Evolutionary conservation across 2,888 invertebrate genomes (phyloP).

Genomic region (Dasysyrphus tricinctus): DNA sequence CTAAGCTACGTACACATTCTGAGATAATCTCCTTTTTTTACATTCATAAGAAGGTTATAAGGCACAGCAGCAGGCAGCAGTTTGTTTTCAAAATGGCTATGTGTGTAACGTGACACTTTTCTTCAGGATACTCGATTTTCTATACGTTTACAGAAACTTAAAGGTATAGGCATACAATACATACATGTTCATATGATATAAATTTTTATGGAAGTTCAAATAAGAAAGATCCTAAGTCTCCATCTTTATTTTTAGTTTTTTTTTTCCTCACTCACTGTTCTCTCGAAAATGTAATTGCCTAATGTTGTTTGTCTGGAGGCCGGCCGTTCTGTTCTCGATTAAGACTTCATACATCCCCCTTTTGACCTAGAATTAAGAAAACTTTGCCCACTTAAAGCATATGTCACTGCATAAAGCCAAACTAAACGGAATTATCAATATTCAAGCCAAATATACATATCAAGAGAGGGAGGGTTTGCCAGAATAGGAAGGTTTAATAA

Average conservation of each 20-base stretch:
- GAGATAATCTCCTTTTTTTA: constrained; percentile 29
- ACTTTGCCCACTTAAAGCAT: not conserved
- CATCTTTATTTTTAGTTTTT: not conserved
- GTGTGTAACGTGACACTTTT: constrained; percentile 34
- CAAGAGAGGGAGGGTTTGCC: not conserved
- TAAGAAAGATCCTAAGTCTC: constrained; percentile 6
- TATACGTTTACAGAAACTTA: not conserved
- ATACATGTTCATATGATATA: not conserved
- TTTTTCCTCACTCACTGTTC: not conserved
- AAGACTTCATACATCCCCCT: not conserved
- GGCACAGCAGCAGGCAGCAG: not conserved
- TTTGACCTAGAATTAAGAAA: constrained; percentile 2
- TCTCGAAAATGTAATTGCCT: constrained; percentile 11
- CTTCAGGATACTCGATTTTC: constrained; percentile 16
- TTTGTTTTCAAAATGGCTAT: not conserved
- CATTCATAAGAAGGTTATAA: constrained; percentile 24
- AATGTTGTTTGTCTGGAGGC: constrained; percentile 16
- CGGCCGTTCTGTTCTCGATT: not conserved
- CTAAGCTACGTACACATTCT: constrained; percentile 10
- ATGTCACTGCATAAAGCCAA: constrained; percentile 4
- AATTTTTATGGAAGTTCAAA: not conserved
- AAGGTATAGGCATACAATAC: not conserved
- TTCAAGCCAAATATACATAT: not conserved
- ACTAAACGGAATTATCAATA: constrained; percentile 24
- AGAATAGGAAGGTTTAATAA: not conserved